Evolutionary conservation across 1,140 invertebrate species (phyloP), one percentile per base, ranked within the genome.

Genomic region (Drosophila lowei): DNA sequence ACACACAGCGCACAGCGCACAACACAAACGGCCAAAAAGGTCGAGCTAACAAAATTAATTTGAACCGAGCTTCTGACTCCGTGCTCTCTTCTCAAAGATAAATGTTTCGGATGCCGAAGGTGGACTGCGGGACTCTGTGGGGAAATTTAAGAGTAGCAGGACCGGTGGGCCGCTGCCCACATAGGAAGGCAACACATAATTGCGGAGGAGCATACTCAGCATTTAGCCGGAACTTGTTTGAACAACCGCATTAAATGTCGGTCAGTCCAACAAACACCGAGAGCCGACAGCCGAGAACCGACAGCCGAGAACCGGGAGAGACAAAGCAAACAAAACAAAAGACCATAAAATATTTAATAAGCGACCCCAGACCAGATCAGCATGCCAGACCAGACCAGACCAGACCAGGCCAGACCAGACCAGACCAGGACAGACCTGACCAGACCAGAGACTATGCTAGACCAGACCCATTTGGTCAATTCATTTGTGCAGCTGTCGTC

Each of bases 321-420:
- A 18, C n/a, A 55, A 15, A 43, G 34, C 52, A 73, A 64, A 72
- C 53, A 57, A 65, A 73, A 74, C 53, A 57, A 65, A 73, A 74
- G 60, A 46, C 53, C 60, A 65, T 55, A 53, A 73, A 75, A 75
- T 73, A 73, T 73, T 75, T 73, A 75, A 75, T 75, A 66, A 75
- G 70, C 30, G 30, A 30, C 30, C 30, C 30, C 30, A 30, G 30
- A 9, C 7, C 28, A 30, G 8, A 30, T 8, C 30, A 30, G 8
- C 30, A 9, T 30, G 23, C 23, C 70, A 58, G 61, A 38, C 67
- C 46, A 65, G 56, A 65, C 67, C 55, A 21, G 34, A 13, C 67
- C 55, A 8, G 11, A 21, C 34, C 41, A 18, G 23, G 5, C 3
- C 68, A 64, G 63, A 72, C 67, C 54, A 13, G 34, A 13, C 67